phyloP scores from a whole-genome alignment of 2,888 invertebrate species.

The Pachycephus smyrnensis region DNA sequence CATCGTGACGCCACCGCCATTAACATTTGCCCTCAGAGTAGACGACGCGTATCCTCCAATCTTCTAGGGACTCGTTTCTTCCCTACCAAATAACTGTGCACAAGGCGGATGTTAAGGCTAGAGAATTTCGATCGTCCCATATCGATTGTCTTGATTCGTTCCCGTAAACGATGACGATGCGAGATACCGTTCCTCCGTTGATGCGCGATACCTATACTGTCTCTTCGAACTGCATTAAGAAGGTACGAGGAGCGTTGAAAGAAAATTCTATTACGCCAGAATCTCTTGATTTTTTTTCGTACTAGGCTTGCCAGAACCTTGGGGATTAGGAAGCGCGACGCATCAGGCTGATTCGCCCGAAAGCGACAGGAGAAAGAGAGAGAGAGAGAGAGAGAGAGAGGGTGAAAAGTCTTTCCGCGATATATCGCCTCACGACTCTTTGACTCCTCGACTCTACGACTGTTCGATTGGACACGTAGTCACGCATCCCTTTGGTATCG shows the following conservation, averaged over 20 bases:
- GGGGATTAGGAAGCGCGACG: neutral
- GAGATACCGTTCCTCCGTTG: neutral
- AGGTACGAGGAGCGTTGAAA: neutral
- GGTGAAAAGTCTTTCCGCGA: neutral
- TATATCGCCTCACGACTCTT: neutral
- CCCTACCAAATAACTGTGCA: neutral
- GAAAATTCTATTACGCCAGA: neutral
- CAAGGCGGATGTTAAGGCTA: neutral
- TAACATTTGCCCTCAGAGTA: neutral
- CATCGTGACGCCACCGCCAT: neutral
- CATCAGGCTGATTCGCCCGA: neutral
- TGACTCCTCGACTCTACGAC: neutral
- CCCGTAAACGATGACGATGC: neutral
- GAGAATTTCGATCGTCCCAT: neutral
- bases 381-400: no score
- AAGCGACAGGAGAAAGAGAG: neutral
- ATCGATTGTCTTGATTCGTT: neutral
- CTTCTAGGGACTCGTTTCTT: neutral
- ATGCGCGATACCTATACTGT: neutral
- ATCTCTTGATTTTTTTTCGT: neutral
- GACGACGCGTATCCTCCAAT: neutral
- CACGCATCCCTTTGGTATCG: constrained; percentile 21
- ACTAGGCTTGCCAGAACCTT: neutral
- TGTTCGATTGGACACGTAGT: neutral
- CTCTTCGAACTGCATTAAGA: neutral